Percentiles rank a stretch among this genome's conserved stretches.
Conservation (phyloP, 1,140 invertebrate species). For the Lordiphosa mommai region DNA sequence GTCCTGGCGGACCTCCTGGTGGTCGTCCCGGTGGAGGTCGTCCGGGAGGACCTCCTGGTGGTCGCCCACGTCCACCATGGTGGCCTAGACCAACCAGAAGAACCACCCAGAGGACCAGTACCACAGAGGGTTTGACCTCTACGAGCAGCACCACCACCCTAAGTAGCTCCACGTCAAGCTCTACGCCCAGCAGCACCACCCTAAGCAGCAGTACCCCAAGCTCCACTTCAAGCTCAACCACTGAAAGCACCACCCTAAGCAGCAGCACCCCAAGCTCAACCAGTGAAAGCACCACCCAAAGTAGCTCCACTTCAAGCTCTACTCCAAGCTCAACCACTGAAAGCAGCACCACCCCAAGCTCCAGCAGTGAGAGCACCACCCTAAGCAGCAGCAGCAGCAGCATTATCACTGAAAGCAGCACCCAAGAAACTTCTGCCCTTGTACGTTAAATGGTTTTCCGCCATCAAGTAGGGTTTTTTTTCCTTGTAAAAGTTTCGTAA, state of each 20-base stretch:
- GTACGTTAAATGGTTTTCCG: not conserved
- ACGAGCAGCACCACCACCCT: conserved; percentile 6
- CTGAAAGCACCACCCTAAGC: not conserved
- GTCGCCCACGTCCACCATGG: conserved; percentile 8
- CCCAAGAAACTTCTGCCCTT: not conserved
- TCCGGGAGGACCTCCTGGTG: conserved; percentile 2
- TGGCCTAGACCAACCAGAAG: not conserved
- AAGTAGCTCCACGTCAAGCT: no score
- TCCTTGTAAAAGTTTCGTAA: no score
- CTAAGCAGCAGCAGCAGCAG: not conserved
- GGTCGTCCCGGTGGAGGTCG: not conserved
- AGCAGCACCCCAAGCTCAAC: not conserved
- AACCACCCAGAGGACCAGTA: not conserved
- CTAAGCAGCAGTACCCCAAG: no score
- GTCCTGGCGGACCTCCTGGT: not conserved
- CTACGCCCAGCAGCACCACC: no score
- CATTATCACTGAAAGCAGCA: not conserved
- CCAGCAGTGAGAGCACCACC: not conserved
- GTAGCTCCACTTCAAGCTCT: not conserved
- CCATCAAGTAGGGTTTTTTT: not conserved
- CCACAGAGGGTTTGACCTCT: conserved; percentile 6
- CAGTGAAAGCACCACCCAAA: not conserved
- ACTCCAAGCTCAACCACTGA: not conserved
- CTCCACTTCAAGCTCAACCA: no score
- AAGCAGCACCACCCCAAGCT: not conserved